Evolutionary conservation across 30 jellyfish, hydroid and myxozoan species (phyloP).

Genomic region (Pseudorhiza aurosa): DNA sequence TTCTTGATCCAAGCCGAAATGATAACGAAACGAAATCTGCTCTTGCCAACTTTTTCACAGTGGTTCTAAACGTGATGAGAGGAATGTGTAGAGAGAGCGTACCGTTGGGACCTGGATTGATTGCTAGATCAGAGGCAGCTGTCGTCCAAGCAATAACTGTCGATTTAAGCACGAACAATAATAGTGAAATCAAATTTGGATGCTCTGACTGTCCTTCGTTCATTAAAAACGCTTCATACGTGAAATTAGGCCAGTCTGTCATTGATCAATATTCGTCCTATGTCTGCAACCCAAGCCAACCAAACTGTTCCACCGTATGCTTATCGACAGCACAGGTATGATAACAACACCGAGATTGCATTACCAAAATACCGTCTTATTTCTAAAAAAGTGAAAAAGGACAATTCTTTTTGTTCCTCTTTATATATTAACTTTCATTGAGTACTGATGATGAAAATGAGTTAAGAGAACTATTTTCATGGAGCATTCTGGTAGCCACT

Average conservation of each 20-base stretch:
- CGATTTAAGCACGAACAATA: neutral
- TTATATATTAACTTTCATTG: no score
- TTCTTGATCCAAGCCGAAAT: constrained; percentile 33
- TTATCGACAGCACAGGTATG: constrained; percentile 62
- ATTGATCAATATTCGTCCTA: constrained; percentile 12
- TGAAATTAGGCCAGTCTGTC: constrained; percentile 29
- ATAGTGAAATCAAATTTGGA: constrained; percentile 39
- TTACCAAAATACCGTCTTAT: no score
- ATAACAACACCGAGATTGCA: no score
- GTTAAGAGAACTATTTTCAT: no score
- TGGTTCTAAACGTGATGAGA: neutral
- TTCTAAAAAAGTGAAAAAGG: no score
- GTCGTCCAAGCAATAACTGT: constrained; percentile 23
- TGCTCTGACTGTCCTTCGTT: constrained; percentile 42
- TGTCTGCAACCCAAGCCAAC: constrained; percentile 49
- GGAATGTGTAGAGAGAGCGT: constrained; percentile 50
- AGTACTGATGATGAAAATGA: no score
- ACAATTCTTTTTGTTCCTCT: no score
- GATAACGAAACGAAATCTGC: constrained; percentile 38
- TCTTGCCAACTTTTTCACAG: neutral
- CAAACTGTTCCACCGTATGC: constrained; percentile 66
- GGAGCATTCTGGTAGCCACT: no score
- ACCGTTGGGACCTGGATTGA: constrained; percentile 17
- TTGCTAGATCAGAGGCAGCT: constrained; percentile 53
- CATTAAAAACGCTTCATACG: constrained; percentile 32